Evolutionary conservation across 2,888 invertebrate genomes (phyloP).

Genomic region (Drosophila birchii): DNA sequence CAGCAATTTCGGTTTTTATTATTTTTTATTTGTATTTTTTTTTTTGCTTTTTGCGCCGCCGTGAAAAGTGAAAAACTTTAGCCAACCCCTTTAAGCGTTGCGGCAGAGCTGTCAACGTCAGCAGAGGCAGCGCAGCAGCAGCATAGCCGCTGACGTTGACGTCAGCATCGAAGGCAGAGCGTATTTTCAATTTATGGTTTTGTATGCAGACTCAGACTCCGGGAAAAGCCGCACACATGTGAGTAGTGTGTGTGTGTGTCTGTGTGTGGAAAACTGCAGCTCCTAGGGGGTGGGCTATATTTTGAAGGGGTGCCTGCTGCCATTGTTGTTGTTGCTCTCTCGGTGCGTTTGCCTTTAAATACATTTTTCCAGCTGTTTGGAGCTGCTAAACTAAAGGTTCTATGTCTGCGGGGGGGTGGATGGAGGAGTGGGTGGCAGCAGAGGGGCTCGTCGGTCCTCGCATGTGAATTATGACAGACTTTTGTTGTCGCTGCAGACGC

Average conservation of each 20-base stretch:
- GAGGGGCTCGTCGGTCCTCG: conserved; percentile 45
- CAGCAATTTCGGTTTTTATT: conserved; percentile 62
- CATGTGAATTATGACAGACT: conserved; percentile 81
- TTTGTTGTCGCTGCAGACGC: conserved; percentile 63
- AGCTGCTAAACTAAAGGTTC: conserved; percentile 70
- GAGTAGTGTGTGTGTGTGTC: neutral
- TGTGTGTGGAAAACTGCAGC: conserved; percentile 67
- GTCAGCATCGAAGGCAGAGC: conserved; percentile 54
- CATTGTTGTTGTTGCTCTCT: conserved; percentile 42
- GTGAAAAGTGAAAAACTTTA: conserved; percentile 76
- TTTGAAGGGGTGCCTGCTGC: conserved; percentile 15
- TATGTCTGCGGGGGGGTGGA: conserved; percentile 45
- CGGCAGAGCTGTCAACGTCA: conserved; percentile 1
- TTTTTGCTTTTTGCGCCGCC: conserved; percentile 44
- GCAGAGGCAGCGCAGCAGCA: conserved; percentile 27
- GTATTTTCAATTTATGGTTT: conserved; percentile 78
- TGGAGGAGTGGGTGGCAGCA: neutral
- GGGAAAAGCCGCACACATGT: conserved; percentile 36
- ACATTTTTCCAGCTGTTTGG: conserved; percentile 68
- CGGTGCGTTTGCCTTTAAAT: conserved; percentile 74
- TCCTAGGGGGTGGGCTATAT: conserved; percentile 36
- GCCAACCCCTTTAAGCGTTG: conserved; percentile 65
- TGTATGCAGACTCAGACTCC: conserved; percentile 62
- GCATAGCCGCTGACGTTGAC: conserved; percentile 38
- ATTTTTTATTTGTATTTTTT: conserved; percentile 31